Evolutionary conservation across 2,888 invertebrate species (phyloP), one percentile per base, ranked within the genome.

Genomic region (Ophion slaviceki): DNA sequence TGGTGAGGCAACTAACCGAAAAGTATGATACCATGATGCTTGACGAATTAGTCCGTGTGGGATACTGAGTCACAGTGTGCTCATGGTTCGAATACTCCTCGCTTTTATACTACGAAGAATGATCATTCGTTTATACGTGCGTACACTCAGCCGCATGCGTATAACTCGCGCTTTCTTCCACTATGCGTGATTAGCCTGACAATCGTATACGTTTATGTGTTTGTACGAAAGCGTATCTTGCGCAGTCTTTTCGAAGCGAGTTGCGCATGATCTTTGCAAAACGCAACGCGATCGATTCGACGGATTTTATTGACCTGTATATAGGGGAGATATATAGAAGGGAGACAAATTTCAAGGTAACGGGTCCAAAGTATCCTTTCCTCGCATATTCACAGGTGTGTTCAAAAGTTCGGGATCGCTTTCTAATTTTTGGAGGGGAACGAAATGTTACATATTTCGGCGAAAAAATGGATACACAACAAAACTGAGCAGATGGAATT

Each of bases 131-230:
- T 62, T 57, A 57, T 68, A 45, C n/a, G 47, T 14, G 68, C 47
- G 47, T 57, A 67, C 14, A 20, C 45, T 32, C 14, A 20, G 40
- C 57, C 47, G 59, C 76, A 77, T 20, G 57, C 80, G 80, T 68
- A 57, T 76, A 59, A 81, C 84, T 81, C 84, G 89, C 87, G 87
- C 90, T 90, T 90, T 90, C 90, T 88, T 90, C 82, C 61, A 75
- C 67, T 24, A 17, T 68, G 89, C 90, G 90, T 90, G 90, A 88
- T 82, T 74, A 53, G 79, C 71, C 67, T 90, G 14, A n/a, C 80
- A 88, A 90, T 86, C 81, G 84, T 70, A 66, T 66, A 7, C n/a
- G 1, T 20, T 32, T 32, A 62, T 71, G 28, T 45, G 83, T 80
- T 86, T 80, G 76, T 76, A 75, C 36, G 70, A 53, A 62, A 79